Evolutionary conservation across 37 sponge, comb jelly and placozoan genomes (phyloP), one percentile per base, ranked within the genome.

Genomic region (Dysidea cf. avara): DNA sequence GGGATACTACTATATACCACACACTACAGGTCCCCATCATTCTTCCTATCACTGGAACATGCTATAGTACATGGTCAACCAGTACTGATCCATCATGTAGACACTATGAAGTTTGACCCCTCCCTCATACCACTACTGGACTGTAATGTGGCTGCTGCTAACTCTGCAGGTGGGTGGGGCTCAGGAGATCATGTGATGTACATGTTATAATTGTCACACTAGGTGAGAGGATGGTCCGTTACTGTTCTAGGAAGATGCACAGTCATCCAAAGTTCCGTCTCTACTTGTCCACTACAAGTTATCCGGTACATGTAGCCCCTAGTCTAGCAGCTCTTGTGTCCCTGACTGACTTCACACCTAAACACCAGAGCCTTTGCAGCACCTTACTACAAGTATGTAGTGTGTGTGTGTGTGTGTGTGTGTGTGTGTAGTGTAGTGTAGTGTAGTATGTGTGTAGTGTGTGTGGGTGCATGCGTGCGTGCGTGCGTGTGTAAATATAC

Each of bases 201-300:
- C 7, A 12, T 29, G 6, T 7, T 64, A 12, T 33, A 17, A 9
- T 5, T 31, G 14, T 2, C 56, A 18, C 7, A 7, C 59, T 61
- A 81, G 82, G 55, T 28, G 7, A 38, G 13, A 54, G 37, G 36
- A 56, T 71, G 14, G 29, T 83, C n/a, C 53, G 64, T 24, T 83
- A 83, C 35, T 79, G 84, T 89, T 84, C 85, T 4, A 79, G 60
- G 53, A 54, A 71, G 17, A 33, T 89, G 1, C 65, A 68, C 33
- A 76, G 79, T 24, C 72, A 80, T 53, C 54, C 78, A 13, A 36
- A 37, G 3, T 89, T 89, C 76, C 38, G 32, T 1, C 72, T 89
- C 52, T 79, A 36, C 53, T 60, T 89, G 17, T 66, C 76, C 24
- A 79, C 85, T 33, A 46, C 90, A 12, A 2, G 51, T 38, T 61